A percentile compares a stretch with the other conserved stretches of the same genome.
Evolutionary conservation across 2,113 vertebrate species (phyloP).

Genomic region (Coregonus clupeaformis): DNA sequence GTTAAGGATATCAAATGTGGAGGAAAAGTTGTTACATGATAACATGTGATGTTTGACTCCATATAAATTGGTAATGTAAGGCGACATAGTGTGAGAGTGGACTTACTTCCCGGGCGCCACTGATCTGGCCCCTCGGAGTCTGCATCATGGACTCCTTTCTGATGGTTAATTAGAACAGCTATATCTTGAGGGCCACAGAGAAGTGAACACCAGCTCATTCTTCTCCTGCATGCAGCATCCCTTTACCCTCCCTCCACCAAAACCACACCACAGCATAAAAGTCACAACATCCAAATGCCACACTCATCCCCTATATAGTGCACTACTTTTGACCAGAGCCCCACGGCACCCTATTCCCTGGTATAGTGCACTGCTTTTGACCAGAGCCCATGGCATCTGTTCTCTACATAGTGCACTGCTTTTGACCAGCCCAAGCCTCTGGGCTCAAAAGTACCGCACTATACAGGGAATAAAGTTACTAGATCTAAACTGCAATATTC

Average conservation of each 20-base stretch:
- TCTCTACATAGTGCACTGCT: too few species aligned
- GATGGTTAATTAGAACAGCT: slow-evolving; percentile 86
- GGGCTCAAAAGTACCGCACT: too few species aligned
- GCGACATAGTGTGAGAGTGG: neutral
- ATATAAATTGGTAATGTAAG: neutral
- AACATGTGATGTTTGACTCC: too few species aligned
- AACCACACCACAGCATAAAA: neutral
- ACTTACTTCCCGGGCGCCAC: slow-evolving; percentile 92
- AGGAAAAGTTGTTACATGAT: too few species aligned
- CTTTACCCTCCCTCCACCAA: slow-evolving; percentile 7
- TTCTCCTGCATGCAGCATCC: neutral
- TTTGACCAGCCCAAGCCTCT: too few species aligned
- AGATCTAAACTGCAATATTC: too few species aligned
- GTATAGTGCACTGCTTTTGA: too few species aligned
- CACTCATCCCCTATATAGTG: too few species aligned
- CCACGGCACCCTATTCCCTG: too few species aligned
- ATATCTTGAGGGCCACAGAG: slow-evolving; percentile 68
- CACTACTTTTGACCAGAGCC: too few species aligned
- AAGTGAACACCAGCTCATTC: neutral
- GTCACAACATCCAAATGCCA: neutral
- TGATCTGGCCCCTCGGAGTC: slow-evolving; percentile 92
- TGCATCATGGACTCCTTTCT: slow-evolving; percentile 94
- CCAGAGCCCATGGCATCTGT: too few species aligned
- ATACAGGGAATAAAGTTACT: neutral
- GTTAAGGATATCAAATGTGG: too few species aligned